Base-by-base conservation (phyloP, 2,888 invertebrate species). In the Penaeus monodon region DNA sequence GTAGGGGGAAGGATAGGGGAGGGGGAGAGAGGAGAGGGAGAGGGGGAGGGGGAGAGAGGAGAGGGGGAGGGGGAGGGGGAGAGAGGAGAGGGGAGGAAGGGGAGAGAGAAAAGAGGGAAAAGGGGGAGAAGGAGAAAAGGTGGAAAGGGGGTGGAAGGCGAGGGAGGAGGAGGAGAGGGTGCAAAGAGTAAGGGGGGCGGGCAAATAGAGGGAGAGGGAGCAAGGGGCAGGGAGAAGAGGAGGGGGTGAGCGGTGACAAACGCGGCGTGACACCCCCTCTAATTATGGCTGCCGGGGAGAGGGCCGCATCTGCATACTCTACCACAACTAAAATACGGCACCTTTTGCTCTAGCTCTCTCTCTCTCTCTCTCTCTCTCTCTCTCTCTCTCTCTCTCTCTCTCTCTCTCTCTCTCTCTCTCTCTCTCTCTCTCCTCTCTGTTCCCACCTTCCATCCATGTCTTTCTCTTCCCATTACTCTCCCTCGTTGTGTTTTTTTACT, bases 231-330 rank as follows among this genome's bases (percentile, higher is more conserved):
- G 33, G 33, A 38, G 33, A 38, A 63, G 33, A 63, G 64, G 20
- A 20, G 49, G 63, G 27, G 44, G 49, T 44, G 49, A 49, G 24
- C 33, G 17, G 78, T 78, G 78, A 78, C 78, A 78, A 38, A 78
- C 44, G 27, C 38, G 63, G 49, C 63, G 63, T 78, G 78, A 78
- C 78, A 78, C 78, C 27, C 78, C 78, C 78, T 78, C 78, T 78
- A 78, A 78, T 78, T 78, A 78, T 78, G 78, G 78, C 20, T 57
- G 78, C 22, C 57, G 22, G n/a, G 27, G 78, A 57, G 44, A 77
- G 63, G 2, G 57, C 63, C 27, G 78, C 78, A 78, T 78, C 78
- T 78, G 49, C 78, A 78, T 78, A 78, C 78, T 44, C 24, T 57
- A 57, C 49, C 49, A 57, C 49, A 57, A 57, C 78, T 78, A 78